Evolutionary conservation across 2,113 vertebrate genomes (phyloP).

Genomic region (Ailurus styani): DNA sequence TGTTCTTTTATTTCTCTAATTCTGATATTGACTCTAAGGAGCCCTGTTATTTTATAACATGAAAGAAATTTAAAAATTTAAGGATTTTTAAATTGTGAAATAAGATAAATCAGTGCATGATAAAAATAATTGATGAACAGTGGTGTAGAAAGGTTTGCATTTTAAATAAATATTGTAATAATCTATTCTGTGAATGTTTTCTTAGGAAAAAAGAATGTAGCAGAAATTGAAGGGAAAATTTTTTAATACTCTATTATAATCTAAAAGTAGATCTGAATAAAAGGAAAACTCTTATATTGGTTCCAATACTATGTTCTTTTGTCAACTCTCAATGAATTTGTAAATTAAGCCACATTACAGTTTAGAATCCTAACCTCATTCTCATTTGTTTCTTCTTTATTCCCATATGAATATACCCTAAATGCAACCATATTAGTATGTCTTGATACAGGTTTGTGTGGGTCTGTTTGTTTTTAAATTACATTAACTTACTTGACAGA

Average conservation of each 20-base stretch:
- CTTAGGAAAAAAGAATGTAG: neutral
- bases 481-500: neutral
- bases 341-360: neutral
- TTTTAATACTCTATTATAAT: neutral
- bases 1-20: neutral
- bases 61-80: neutral
- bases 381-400: too few relatives aligned
- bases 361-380: neutral
- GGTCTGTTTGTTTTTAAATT: neutral
- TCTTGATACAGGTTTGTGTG: neutral
- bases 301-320: neutral
- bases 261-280: neutral
- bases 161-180: neutral
- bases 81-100: neutral
- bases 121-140: neutral
- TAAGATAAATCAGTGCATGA: neutral
- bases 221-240: neutral
- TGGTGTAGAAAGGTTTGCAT: neutral
- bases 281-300: neutral
- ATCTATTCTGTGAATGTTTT: neutral
- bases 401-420: too few relatives aligned
- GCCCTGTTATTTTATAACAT: neutral
- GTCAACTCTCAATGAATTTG: neutral
- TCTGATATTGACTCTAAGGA: neutral
- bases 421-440: neutral